A percentile compares a stretch with the other conserved stretches of the same genome.
phyloP scores from a whole-genome alignment of 2,113 vertebrate species.

The Chrysochloris asiatica region DNA sequence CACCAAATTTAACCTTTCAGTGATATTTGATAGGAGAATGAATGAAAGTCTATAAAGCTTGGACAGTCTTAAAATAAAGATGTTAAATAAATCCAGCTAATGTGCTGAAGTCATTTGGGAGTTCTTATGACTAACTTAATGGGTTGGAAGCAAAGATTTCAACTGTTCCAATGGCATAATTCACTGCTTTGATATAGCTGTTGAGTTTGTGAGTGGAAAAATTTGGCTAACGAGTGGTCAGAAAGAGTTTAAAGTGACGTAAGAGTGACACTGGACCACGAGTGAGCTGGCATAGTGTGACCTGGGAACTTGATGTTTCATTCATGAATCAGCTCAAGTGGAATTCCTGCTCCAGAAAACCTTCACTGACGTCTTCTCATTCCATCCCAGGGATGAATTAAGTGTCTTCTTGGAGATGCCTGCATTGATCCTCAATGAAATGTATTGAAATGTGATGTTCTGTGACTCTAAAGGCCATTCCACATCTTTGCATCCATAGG shows the following conservation, averaged over 20 bases:
- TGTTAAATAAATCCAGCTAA: constrained; percentile 59
- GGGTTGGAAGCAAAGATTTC: constrained; percentile 20
- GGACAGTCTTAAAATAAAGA: constrained; percentile 60
- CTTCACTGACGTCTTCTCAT: background rate
- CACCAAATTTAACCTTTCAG: constrained; percentile 67
- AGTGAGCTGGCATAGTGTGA: background rate
- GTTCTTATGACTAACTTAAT: constrained; percentile 33
- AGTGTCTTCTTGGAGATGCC: background rate
- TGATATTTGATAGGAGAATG: constrained; percentile 68
- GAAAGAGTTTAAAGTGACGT: constrained; percentile 6
- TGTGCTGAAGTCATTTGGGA: constrained; percentile 26
- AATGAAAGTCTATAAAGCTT: constrained; percentile 51
- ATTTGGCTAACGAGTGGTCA: background rate
- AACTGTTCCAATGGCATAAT: constrained; percentile 6
- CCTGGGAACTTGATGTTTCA: background rate
- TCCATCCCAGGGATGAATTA: background rate
- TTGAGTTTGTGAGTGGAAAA: background rate
- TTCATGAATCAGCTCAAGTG: background rate
- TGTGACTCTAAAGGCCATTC: background rate
- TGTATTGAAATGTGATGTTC: background rate
- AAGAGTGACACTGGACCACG: constrained; percentile 8
- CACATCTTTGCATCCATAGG: background rate
- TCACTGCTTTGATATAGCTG: background rate
- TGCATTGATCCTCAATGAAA: too few relatives aligned
- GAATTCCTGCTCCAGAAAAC: background rate